phyloP scores from a whole-genome alignment of 2,113 vertebrate species.

The Merops nubicus region DNA sequence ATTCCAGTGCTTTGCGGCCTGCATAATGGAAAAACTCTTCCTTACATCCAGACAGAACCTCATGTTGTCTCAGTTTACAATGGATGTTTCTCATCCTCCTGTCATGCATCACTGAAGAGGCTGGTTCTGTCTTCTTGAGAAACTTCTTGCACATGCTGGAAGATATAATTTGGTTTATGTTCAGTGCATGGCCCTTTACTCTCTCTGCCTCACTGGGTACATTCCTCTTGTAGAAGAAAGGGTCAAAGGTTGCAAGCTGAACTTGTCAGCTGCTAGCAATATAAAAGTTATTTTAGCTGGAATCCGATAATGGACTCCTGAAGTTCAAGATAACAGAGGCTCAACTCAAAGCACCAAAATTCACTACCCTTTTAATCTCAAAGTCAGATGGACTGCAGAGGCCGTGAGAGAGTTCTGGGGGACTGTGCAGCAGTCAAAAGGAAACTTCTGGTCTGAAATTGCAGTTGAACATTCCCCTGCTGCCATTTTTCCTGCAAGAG shows the following conservation, averaged over 20 bases:
- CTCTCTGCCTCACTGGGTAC: not conserved
- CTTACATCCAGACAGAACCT: not conserved
- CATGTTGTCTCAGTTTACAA: not conserved
- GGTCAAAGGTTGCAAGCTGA: not conserved
- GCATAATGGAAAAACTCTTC: not conserved
- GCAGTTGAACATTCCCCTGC: not conserved
- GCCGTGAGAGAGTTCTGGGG: not conserved
- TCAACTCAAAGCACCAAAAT: not conserved
- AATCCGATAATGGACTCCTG: not conserved
- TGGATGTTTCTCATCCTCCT: not conserved
- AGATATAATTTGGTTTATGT: not conserved
- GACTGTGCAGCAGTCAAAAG: not conserved
- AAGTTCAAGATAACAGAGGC: not conserved
- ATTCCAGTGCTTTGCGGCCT: not conserved
- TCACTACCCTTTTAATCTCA: not conserved
- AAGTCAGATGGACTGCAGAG: not conserved
- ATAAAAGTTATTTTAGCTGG: not conserved
- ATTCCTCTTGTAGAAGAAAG: not conserved
- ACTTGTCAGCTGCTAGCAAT: not conserved
- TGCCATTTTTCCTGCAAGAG: not conserved
- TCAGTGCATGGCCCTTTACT: not conserved
- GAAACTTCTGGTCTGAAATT: not conserved
- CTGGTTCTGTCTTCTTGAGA: not conserved
- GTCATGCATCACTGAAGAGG: not conserved
- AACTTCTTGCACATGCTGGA: not conserved